Base-by-base conservation (phyloP, 2,888 invertebrate genomes). In the Pemphredon lugubris region DNA sequence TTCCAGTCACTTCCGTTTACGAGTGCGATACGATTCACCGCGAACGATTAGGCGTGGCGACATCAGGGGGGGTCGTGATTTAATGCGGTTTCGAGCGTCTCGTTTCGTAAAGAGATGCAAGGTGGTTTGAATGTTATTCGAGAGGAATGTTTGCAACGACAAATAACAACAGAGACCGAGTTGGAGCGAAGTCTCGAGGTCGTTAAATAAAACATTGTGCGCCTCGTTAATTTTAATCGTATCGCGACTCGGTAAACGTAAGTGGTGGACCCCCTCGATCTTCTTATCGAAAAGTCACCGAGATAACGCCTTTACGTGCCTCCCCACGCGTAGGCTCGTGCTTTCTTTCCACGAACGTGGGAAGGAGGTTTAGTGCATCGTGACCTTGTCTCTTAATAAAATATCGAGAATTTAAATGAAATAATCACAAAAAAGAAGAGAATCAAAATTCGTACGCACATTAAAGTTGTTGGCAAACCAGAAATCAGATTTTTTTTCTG, bases 221-320 rank as follows among this genome's bases (percentile, higher is more conserved):
- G 21, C 39, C 16, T 14, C 51, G 39, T 60, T 51, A 61, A 64
- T 64, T 45, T 58, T 20, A 26, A 55, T 48, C 32, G 63, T 75
- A 78, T 70, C 67, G 39, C 18, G n/a, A 11, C 14, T 9, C 20
- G 30, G 5, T 34, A 40, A 34, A 55, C 58, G 37, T 13, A 16
- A 40, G 40, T n/a, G n/a, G n/a, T n/a, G 39, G 64, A 68, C 80
- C 76, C 79, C 79, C 71, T 48, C 54, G 68, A 60, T 59, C 45
- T 64, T 66, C 60, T 76, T 76, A 78, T 79, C 79, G 40, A 37
- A 39, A 18, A 26, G 51, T 50, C 57, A 30, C 14, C 5, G 34
- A n/a, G 71, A 61, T 68, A 61, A 37, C 44, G 14, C 47, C 37
- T 26, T 16, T 42, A 63, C 51, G 55, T 51, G 51, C 23, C 20